Evolutionary conservation across 2,113 vertebrate species (phyloP).

Genomic region (Gambusia affinis): DNA sequence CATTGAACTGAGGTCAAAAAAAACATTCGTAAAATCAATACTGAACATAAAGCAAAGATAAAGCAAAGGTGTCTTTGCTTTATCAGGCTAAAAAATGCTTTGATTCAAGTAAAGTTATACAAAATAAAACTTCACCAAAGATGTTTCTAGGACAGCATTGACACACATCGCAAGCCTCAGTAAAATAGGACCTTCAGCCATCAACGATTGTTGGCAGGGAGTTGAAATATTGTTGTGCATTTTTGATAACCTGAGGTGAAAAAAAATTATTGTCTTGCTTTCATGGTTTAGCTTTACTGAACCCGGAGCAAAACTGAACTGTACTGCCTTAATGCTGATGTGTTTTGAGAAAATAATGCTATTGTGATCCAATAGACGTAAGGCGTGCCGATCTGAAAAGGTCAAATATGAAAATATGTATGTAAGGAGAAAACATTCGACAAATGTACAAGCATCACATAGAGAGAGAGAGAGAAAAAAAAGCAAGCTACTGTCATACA

Average conservation of each 20-base stretch:
- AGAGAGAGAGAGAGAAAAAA: conserved; percentile 37
- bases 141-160: conserved; percentile 32
- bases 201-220: background rate
- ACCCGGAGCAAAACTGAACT: conserved; percentile 15
- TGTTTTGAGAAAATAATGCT: conserved; percentile 9
- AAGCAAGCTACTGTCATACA: conserved; percentile 57
- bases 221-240: conserved; percentile 2
- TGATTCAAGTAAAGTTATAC: conserved; percentile 56
- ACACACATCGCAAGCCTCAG: conserved; percentile 15
- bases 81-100: conserved; percentile 36
- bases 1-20: background rate
- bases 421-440: conserved; percentile 60
- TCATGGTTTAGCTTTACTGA: conserved; percentile 9
- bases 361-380: conserved; percentile 21
- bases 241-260: conserved; percentile 1
- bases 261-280: background rate
- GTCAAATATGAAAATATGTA: conserved; percentile 46
- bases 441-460: conserved; percentile 76
- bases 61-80: conserved; percentile 15
- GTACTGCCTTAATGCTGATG: background rate
- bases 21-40: background rate
- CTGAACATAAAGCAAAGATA: conserved; percentile 1
- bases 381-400: conserved; percentile 23
- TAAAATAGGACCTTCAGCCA: conserved; percentile 7
- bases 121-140: conserved; percentile 23